Evolutionary conservation across 2,888 invertebrate species (phyloP), one percentile per base, ranked within the genome.

Genomic region (Leptopilina syphax): DNA sequence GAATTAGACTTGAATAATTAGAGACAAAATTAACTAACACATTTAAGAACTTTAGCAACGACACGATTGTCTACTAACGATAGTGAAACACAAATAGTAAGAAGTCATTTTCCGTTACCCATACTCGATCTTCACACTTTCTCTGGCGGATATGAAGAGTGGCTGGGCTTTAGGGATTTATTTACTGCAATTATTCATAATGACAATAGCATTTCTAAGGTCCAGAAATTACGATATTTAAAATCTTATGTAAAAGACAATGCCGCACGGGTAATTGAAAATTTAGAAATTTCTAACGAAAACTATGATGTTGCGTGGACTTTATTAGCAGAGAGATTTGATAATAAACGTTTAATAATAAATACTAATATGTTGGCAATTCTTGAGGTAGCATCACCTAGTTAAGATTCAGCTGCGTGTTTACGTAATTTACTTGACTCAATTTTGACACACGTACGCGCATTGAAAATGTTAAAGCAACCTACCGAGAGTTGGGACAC

Each of bases 391-490:
- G 68, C 76, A 24, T 27, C n/a, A 0, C 13, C 73, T 0, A 73
- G 34, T 24, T 66, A 34, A 47, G 80, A 80, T 7, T 73, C 80
- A 6, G 6, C 78, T n/a, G 7, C 18, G 7, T 73, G 66, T 34
- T 68, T 80, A 18, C 77, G 65, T 3, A 13, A 9, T 13, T 44
- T 77, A 41, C 73, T 77, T 0, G 54, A 67, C 12, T 41, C 18
- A 10, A 60, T 24, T 12, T 41, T 54, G 41, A 70, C 13, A 41
- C 78, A 78, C 24, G 12, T 54, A 8, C 66, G 70, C 12, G 78
- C 70, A 5, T 24, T 78, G 4, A 78, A 78, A 18, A n/a, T 18
- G 4, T n/a, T 60, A 7, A 7, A n/a, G 1, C 13, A 67, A 12
- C 34, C 67, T 3, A n/a, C 13, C 4, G 44, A 78, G 1, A 3